Percentiles rank a stretch among this genome's conserved stretches.
These are phyloP conservation scores for Hydropsyche betteni DNA, from an alignment of 2,888 invertebrate genomes.

Conservation along the genomic window DNA sequence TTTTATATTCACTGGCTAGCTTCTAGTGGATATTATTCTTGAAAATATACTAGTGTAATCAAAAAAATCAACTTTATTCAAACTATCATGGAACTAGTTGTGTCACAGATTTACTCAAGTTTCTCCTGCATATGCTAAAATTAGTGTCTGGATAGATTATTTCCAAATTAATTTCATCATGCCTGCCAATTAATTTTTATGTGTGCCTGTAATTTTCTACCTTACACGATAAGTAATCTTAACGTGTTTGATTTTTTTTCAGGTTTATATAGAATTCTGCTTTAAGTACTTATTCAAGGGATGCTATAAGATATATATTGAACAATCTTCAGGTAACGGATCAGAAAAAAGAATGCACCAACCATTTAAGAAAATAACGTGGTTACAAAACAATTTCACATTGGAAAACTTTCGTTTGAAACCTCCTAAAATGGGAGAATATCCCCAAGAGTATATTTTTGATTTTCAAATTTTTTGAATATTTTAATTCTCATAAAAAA, in stretches of 20 bases:
- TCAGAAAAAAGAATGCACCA: background rate
- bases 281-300: constrained; percentile 39
- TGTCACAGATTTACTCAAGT: no score
- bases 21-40: constrained; percentile 36
- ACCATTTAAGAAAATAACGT: constrained; percentile 1
- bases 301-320: constrained; percentile 28
- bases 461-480: no score
- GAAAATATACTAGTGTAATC: constrained; percentile 25
- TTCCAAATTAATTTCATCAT: no score
- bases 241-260: constrained; percentile 8
- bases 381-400: constrained; percentile 28
- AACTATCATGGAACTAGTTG: no score
- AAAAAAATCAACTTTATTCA: no score
- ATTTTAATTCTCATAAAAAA: no score
- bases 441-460: no score
- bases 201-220: no score
- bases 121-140: no score
- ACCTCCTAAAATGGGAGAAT: background rate
- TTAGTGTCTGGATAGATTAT: no score
- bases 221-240: background rate
- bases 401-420: constrained; percentile 26
- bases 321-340: constrained; percentile 13
- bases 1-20: no score
- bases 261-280: constrained; percentile 36
- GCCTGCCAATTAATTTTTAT: no score